A percentile compares a stretch with the other conserved stretches of the same genome.
Conservation (phyloP, 2,888 invertebrate species). For the Incurvaria masculella region DNA sequence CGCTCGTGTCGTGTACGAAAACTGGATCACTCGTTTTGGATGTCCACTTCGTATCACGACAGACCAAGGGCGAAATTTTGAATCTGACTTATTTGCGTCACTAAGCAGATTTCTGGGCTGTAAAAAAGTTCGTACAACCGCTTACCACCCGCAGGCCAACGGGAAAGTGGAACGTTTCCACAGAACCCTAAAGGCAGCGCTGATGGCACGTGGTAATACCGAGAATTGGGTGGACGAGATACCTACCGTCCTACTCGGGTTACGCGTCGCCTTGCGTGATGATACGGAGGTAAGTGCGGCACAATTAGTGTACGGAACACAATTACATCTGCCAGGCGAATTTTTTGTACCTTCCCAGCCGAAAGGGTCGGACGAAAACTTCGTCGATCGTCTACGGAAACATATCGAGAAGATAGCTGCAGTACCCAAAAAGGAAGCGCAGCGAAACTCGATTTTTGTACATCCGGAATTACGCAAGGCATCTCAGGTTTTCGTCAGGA, state of each 20-base stretch:
- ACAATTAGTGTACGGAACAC: conserved; percentile 12
- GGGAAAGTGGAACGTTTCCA: conserved; percentile 15
- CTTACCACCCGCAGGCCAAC: conserved; percentile 16
- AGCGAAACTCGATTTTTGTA: conserved; percentile 2
- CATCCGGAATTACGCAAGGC: conserved; percentile 5
- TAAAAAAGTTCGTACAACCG: conserved; percentile 7
- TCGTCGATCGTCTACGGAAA: too few species aligned
- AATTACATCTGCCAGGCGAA: conserved; percentile 14
- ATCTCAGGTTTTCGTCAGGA: conserved; percentile 9
- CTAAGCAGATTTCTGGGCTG: conserved; percentile 13
- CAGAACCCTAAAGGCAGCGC: conserved; percentile 10
- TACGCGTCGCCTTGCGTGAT: conserved; percentile 9
- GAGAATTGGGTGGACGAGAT: conserved; percentile 20
- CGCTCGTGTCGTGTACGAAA: conserved; percentile 11
- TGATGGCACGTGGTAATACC: conserved; percentile 4
- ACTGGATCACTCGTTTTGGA: conserved; percentile 19
- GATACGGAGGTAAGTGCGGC: conserved; percentile 12
- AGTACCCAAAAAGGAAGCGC: background rate
- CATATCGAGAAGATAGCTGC: too few species aligned
- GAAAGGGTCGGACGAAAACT: background rate
- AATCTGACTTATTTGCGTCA: conserved; percentile 9
- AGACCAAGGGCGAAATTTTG: conserved; percentile 16
- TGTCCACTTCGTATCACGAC: conserved; percentile 13
- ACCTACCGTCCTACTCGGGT: conserved; percentile 21
- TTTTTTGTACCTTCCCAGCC: conserved; percentile 7